phyloP scores from a whole-genome alignment of 2,797 vertebrate genomes.

The Mycteria americana region DNA sequence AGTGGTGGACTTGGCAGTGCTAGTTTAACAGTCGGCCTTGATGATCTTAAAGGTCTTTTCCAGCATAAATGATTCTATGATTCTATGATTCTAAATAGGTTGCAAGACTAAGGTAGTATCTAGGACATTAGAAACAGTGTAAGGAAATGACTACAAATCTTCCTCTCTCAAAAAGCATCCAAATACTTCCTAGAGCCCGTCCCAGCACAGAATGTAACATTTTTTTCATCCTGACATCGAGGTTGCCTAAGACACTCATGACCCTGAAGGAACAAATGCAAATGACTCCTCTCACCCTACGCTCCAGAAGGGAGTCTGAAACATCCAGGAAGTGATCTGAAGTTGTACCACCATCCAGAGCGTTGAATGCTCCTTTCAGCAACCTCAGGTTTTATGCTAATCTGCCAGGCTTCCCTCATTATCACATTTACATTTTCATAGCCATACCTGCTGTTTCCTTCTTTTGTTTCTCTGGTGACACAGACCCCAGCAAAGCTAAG shows the following conservation, averaged over 20 bases:
- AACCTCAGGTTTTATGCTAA: neutral
- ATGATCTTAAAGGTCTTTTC: no score
- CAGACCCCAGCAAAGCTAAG: neutral
- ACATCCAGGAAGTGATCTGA: neutral
- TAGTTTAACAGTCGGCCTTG: no score
- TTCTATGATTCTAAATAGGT: neutral
- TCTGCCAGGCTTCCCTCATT: neutral
- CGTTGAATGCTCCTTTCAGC: neutral
- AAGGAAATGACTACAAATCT: neutral
- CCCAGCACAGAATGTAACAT: neutral
- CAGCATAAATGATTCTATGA: no score
- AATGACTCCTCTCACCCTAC: neutral
- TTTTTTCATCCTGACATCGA: neutral
- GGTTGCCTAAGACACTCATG: neutral
- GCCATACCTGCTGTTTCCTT: neutral
- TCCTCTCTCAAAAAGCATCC: neutral
- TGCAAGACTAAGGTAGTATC: neutral
- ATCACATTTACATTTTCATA: neutral
- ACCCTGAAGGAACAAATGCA: neutral
- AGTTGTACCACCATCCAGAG: neutral
- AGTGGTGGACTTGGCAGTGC: no score
- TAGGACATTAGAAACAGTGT: neutral
- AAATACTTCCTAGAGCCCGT: neutral
- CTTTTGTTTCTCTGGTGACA: neutral
- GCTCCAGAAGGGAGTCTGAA: neutral